Evolutionary conservation across 2,113 vertebrate genomes (phyloP), one percentile per base, ranked within the genome.

Genomic region (Myrmophylax atrothorax): DNA sequence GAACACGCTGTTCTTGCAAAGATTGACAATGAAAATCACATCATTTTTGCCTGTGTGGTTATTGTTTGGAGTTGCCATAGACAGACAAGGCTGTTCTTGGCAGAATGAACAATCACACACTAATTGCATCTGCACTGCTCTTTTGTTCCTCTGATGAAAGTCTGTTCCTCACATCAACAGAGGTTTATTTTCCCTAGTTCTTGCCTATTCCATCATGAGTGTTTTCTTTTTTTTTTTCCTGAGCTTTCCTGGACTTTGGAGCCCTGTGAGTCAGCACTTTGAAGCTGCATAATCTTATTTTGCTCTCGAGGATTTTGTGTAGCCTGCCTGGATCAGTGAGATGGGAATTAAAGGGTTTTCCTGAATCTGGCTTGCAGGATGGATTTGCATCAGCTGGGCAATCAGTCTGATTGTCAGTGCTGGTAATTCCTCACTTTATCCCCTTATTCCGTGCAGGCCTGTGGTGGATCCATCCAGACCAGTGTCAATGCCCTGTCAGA

Each of bases 401-500:
- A 13, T 25, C 1, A 7, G 1, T 67, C 49, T 47, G 31, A 5
- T 12, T 49, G 25, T 40, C 59, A 46, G 40, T 6, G 4, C 24
- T 33, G 46, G 17, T 79, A 4, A 79, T 1, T 12, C 37, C 2
- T 0, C 0, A 3, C 18, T 75, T 37, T 59, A 7, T 63, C 49
- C 73, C 68, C 22, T 40, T 40, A 20, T 42, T 75, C 46, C 5
- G 2, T 53, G 37, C 94, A 99, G 99, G 99, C 99, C 55, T 99
- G 99, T 1, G 99, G 99, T 1, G 99, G 99, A 75, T 99, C 99
- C 78, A 99, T 99, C 95, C 99, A 99, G 98, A 99, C 99, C 3
- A 99, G 99, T 26, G 99, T 99, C 18, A 97, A 98, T 11, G 90
- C 98, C 35, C 84, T 99, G 87, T 97, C 98, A 0, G 94, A 98